Evolutionary conservation across 2,113 vertebrate genomes (phyloP).

Genomic region (Thalassoma bifasciatum): DNA sequence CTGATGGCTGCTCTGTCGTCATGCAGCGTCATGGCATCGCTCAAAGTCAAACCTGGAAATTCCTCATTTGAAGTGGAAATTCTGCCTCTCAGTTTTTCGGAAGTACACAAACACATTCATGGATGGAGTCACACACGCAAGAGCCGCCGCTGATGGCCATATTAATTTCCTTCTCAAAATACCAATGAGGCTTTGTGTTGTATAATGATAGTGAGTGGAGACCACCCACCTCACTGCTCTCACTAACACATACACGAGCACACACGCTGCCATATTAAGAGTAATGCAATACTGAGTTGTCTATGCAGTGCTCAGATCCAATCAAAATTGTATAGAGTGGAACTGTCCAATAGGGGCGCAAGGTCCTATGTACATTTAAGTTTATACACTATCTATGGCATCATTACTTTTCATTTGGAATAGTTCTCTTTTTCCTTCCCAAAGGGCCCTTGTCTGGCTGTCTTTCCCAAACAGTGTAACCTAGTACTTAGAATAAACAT

Average conservation of each 20-base stretch:
- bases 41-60: conserved; percentile 35
- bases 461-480: conserved; percentile 86
- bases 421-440: conserved; percentile 79
- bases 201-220: conserved; percentile 85
- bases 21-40: conserved; percentile 37
- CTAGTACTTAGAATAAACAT: conserved; percentile 85
- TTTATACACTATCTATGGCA: conserved; percentile 82
- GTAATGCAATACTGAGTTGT: conserved; percentile 88
- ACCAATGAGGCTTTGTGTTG: conserved; percentile 88
- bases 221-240: conserved; percentile 90
- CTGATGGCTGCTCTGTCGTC: conserved; percentile 46
- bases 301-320: conserved; percentile 82
- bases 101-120: conserved; percentile 50
- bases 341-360: conserved; percentile 69
- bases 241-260: conserved; percentile 42
- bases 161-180: conserved; percentile 92
- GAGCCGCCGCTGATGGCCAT: conserved; percentile 73
- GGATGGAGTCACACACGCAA: conserved; percentile 60
- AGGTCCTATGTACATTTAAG: conserved; percentile 75
- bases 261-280: conserved; percentile 79
- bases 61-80: conserved; percentile 56
- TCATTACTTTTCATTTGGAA: conserved; percentile 83
- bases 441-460: conserved; percentile 79
- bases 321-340: conserved; percentile 83
- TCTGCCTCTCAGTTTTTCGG: conserved; percentile 42